These are phyloP conservation scores for Alligator mississippiensis DNA, from an alignment of 2,113 vertebrate species.

Conservation along the genomic window DNA sequence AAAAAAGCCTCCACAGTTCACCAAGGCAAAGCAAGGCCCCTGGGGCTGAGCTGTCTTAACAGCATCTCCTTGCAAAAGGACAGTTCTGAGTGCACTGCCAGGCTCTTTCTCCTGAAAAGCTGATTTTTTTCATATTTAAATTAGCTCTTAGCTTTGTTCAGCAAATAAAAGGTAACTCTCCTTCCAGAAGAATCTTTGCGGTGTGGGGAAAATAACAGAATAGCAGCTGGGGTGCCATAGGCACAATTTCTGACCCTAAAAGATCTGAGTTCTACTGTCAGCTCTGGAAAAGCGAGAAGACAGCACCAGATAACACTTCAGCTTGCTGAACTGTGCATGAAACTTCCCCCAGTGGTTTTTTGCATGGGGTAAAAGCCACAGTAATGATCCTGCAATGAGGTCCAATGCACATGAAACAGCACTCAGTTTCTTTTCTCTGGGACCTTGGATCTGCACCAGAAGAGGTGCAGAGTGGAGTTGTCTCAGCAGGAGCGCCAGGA, in stretches of 20 bases:
- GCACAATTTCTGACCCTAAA: background rate
- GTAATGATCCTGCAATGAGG: background rate
- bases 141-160: background rate
- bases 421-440: background rate
- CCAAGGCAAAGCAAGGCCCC: background rate
- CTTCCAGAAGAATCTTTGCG: background rate
- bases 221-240: background rate
- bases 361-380: background rate
- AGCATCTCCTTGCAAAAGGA: background rate
- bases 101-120: background rate
- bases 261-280: background rate
- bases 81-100: background rate
- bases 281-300: background rate
- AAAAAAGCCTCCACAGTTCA: background rate
- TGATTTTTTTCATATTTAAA: background rate
- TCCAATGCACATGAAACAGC: background rate
- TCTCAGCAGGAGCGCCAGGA: background rate
- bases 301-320: background rate
- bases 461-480: background rate
- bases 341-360: background rate
- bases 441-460: background rate
- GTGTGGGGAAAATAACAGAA: background rate
- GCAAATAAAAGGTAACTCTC: background rate
- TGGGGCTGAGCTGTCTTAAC: background rate
- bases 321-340: background rate